Conservation (phyloP, 2,113 vertebrate species). For the Grammomys dolichurus region DNA sequence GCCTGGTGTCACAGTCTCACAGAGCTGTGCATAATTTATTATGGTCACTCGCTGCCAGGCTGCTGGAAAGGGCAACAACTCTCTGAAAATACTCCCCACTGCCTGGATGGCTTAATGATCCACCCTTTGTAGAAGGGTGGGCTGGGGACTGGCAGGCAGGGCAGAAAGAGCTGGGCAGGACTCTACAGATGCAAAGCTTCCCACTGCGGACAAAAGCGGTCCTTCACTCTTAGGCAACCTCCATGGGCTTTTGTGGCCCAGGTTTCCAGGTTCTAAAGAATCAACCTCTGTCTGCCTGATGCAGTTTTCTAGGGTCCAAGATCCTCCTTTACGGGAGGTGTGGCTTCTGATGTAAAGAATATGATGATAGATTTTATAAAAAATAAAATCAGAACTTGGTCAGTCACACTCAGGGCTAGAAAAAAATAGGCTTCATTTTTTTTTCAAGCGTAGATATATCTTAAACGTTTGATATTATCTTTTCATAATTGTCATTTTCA, state of each 20-base stretch:
- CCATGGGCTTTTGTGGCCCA: not conserved
- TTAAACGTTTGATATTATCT: not conserved
- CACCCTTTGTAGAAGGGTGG: constrained; percentile 1
- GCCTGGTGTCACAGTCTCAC: constrained; percentile 51
- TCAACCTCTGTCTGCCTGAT: not conserved
- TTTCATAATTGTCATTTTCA: not conserved
- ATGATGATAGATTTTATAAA: not conserved
- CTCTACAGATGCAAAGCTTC: not conserved
- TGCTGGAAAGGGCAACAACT: constrained; percentile 64
- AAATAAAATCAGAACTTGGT: not conserved
- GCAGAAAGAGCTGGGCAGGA: not conserved
- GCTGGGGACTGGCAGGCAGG: not conserved
- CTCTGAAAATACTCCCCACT: constrained; percentile 58
- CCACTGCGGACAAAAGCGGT: not conserved
- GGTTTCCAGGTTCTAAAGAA: not conserved
- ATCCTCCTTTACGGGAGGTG: not conserved
- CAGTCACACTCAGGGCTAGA: not conserved
- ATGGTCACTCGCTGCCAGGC: constrained; percentile 68
- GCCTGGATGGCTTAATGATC: constrained; percentile 61
- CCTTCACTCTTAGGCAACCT: not conserved
- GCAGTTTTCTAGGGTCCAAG: not conserved
- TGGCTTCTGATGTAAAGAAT: not conserved
- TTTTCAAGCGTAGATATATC: not conserved
- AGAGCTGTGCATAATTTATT: constrained; percentile 73
- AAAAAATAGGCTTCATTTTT: not conserved